Conservation (phyloP, 2,113 vertebrate species). For the Trichechus manatus region DNA sequence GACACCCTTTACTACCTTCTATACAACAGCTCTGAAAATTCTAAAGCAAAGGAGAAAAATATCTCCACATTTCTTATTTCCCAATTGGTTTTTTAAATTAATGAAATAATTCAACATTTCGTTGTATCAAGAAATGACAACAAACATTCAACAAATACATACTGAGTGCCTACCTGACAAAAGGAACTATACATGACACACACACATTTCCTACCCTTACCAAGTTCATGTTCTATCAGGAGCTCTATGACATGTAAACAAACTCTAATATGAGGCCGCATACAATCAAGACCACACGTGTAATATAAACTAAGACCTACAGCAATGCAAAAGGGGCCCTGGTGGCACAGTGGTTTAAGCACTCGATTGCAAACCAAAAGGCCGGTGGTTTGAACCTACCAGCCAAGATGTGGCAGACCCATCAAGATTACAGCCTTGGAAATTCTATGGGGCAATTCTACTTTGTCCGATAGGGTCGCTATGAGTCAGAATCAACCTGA, state of each 20-base stretch:
- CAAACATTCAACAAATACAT: background rate
- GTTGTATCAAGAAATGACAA: background rate
- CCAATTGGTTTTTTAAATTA: slow-evolving; percentile 6
- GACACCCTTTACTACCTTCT: background rate
- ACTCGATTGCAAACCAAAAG: too few species aligned
- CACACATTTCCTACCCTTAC: background rate
- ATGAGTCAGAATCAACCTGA: too few species aligned
- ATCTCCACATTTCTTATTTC: background rate
- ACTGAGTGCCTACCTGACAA: background rate
- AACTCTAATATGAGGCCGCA: background rate
- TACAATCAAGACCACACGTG: fast-evolving
- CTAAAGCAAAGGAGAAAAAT: slow-evolving; percentile 40
- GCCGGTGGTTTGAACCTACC: too few species aligned
- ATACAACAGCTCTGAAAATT: slow-evolving; percentile 2
- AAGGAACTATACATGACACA: background rate
- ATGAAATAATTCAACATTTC: background rate
- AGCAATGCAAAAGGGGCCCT: background rate
- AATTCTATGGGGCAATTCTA: too few species aligned
- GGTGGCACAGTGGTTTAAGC: too few species aligned
- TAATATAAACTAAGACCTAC: background rate
- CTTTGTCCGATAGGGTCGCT: too few species aligned
- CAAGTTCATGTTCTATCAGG: background rate
- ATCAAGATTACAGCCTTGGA: too few species aligned
- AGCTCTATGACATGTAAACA: background rate
- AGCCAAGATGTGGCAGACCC: too few species aligned